phyloP scores from a whole-genome alignment of 2,113 vertebrate genomes.

The Oreochromis tanganicae region DNA sequence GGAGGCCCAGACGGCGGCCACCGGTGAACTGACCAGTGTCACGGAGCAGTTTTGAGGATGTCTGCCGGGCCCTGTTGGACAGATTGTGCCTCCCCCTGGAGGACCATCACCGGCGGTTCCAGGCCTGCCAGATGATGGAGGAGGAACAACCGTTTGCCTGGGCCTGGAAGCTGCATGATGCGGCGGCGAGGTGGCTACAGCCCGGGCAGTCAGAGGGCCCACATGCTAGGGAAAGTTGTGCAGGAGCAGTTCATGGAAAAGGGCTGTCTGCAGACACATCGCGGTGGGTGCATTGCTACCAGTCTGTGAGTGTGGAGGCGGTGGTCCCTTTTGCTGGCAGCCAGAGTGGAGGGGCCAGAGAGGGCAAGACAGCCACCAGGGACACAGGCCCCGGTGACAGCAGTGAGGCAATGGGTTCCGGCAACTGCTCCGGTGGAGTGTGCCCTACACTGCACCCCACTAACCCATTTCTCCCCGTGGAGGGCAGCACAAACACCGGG shows the following conservation, averaged over 20 bases:
- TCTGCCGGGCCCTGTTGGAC: no score
- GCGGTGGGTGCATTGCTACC: not conserved
- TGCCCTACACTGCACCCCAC: not conserved
- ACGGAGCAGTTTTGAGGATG: no score
- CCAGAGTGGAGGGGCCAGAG: not conserved
- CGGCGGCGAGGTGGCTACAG: not conserved
- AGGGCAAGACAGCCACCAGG: not conserved
- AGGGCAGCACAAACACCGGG: not conserved
- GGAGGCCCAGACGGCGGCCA: no score
- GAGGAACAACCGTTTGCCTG: not conserved
- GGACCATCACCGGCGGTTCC: not conserved
- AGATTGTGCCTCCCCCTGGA: no score
- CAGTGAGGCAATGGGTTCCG: not conserved
- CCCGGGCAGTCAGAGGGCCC: not conserved
- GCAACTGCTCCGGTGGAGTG: rapidly evolving
- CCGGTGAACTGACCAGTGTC: no score
- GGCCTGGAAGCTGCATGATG: not conserved
- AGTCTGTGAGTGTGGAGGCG: rapidly evolving
- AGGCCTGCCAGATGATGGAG: not conserved
- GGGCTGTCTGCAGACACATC: not conserved
- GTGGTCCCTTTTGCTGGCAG: not conserved
- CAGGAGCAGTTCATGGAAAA: not conserved
- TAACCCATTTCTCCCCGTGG: not conserved
- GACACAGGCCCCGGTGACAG: not conserved
- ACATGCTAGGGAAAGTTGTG: not conserved